Evolutionary conservation across 2,797 vertebrate species (phyloP), one percentile per base, ranked within the genome.

Genomic region (Cirrhinus molitorella): DNA sequence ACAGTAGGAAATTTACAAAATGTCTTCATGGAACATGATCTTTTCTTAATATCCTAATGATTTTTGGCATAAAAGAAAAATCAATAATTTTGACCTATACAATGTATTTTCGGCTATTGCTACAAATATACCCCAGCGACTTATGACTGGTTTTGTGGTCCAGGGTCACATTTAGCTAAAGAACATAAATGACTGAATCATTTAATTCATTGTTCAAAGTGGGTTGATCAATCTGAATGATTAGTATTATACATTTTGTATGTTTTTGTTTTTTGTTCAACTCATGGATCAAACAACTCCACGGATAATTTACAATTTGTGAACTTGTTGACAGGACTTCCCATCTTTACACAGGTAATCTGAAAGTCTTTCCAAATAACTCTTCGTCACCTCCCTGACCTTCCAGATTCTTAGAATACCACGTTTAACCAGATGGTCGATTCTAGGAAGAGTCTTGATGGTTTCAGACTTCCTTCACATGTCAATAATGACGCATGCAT

Each of bases 371-470:
- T 51, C 28, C 6, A 4, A 49, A 45, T 6, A 14, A 21, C 76
- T 79, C 45, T 67, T 23, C 45, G 1, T 67, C 77, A 67, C 45
- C 45, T n/a, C n/a, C 28, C 47, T 79, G 59, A 80, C 51, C 49
- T 21, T 21, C 17, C 21, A 71, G 53, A 81, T 81, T 72, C 79
- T 72, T 81, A 71, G 79, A 72, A 81, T 81, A 59, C 67, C 79
- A 71, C 51, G 57, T 70, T 45, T 70, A 45, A 23, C 14, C 34
- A 78, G 19, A 66, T 49, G 61, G 19, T 37, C 77, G 17, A 61
- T 81, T 81, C 67, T 81, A 81, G 67, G 68, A 81, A 72, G 25
- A 49, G 63, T 43, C 65, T 8, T 9, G 21, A 12, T 40, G 72
- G 72, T 55, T 78, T 61, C 57, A 72, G 72, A 72, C 79, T 59